Percentiles rank a stretch among this genome's conserved stretches.
Conservation (phyloP, 1,140 invertebrate species). For the Drosophila subobscura region DNA sequence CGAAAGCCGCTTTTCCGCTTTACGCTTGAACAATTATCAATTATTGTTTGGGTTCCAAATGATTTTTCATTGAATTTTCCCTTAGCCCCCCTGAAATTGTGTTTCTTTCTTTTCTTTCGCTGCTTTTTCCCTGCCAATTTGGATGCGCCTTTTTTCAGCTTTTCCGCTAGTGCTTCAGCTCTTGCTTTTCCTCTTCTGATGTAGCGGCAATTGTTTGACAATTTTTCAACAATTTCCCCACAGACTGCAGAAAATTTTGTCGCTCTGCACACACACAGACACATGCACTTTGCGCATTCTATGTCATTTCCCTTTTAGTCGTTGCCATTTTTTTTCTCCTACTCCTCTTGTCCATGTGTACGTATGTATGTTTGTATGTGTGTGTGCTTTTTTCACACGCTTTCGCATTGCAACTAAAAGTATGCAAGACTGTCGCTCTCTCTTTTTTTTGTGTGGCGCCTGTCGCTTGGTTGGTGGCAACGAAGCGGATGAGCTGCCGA, state of each 20-base stretch:
- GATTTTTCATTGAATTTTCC: too few relatives aligned
- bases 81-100: too few relatives aligned
- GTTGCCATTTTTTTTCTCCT: slow-evolving; percentile 28
- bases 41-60: too few relatives aligned
- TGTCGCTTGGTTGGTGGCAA: slow-evolving; percentile 36
- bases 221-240: slow-evolving; percentile 77
- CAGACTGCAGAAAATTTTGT: slow-evolving; percentile 49
- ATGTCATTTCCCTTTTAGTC: slow-evolving; percentile 46
- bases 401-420: slow-evolving; percentile 65
- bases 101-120: too few relatives aligned
- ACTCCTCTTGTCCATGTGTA: slow-evolving; percentile 21
- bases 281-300: slow-evolving; percentile 10
- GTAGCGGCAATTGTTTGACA: slow-evolving; percentile 75
- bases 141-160: neutral
- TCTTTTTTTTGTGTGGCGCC: slow-evolving; percentile 41
- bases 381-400: slow-evolving; percentile 72
- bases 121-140: too few relatives aligned
- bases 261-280: neutral
- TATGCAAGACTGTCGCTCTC: slow-evolving; percentile 59
- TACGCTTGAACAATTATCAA: too few relatives aligned
- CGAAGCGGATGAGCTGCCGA: slow-evolving; percentile 48
- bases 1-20: too few relatives aligned
- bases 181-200: slow-evolving; percentile 23
- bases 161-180: slow-evolving; percentile 4
- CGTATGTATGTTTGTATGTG: slow-evolving; percentile 38